These are phyloP conservation scores for Aplochiton taeniatus DNA, from an alignment of 2,797 vertebrate species.

Conservation along the genomic window DNA sequence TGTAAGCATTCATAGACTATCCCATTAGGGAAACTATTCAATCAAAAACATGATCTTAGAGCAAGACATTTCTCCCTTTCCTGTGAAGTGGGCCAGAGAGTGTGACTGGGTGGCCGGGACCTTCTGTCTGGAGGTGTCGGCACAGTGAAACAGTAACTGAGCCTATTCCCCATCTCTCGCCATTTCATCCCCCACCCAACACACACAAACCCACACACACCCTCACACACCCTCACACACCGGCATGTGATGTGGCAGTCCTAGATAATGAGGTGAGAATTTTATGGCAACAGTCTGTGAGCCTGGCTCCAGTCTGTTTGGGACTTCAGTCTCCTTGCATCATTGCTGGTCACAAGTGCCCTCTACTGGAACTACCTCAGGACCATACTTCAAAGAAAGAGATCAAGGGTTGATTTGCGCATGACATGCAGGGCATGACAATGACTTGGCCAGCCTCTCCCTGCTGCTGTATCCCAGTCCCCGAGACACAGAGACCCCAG, in stretches of 20 bases:
- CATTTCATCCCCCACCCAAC: slow-evolving; percentile 37
- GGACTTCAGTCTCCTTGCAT: not conserved
- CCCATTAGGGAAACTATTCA: slow-evolving; percentile 62
- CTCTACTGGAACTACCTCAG: slow-evolving; percentile 63
- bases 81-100: slow-evolving; percentile 66
- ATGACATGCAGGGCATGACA: slow-evolving; percentile 80
- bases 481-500: slow-evolving; percentile 42
- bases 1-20: slow-evolving; percentile 9
- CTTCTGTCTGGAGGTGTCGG: slow-evolving; percentile 54
- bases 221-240: slow-evolving; percentile 55
- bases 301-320: slow-evolving; percentile 69
- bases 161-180: slow-evolving; percentile 57
- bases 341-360: slow-evolving; percentile 65
- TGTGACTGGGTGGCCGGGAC: slow-evolving; percentile 52
- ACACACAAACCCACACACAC: slow-evolving; percentile 35
- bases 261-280: slow-evolving; percentile 82
- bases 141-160: slow-evolving; percentile 47
- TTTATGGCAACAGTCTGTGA: slow-evolving; percentile 73
- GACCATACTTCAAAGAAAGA: slow-evolving; percentile 78
- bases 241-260: slow-evolving; percentile 77
- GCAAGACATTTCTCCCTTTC: slow-evolving; percentile 62
- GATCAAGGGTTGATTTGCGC: slow-evolving; percentile 79
- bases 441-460: slow-evolving; percentile 68
- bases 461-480: slow-evolving; percentile 60
- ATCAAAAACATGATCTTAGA: slow-evolving; percentile 48